Percentiles rank a stretch among this genome's conserved stretches.
Conservation (phyloP, 2,113 vertebrate species). For the Mobula hypostoma region DNA sequence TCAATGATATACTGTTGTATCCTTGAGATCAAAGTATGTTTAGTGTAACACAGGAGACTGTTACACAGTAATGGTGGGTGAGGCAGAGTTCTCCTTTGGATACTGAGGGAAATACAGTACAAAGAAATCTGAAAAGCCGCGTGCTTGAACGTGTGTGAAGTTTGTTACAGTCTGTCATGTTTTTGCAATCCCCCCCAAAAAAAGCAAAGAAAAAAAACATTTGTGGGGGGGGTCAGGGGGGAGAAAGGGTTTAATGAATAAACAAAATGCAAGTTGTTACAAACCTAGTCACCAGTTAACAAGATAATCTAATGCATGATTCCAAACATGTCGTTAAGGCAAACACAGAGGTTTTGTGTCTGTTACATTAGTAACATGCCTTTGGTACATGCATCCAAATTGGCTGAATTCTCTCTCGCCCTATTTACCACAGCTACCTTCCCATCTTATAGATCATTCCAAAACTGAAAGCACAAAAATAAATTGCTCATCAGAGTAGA, state of each 20-base stretch:
- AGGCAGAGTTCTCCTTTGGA: neutral
- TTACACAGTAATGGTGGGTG: neutral
- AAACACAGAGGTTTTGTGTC: conserved; percentile 5
- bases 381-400: conserved; percentile 39
- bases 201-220: neutral
- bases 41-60: neutral
- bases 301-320: neutral
- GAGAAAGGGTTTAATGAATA: too few species aligned
- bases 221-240: neutral
- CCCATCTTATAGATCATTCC: neutral
- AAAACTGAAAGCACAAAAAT: conserved; percentile 5
- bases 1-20: neutral
- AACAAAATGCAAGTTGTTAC: neutral
- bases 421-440: neutral
- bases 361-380: conserved; percentile 33
- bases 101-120: neutral
- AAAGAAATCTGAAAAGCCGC: neutral
- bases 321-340: neutral
- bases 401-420: conserved; percentile 23
- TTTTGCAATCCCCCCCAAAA: neutral
- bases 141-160: neutral
- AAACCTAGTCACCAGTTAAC: conserved; percentile 1
- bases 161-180: neutral
- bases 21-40: neutral
- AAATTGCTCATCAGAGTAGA: conserved; percentile 4